These are phyloP conservation scores for Scytalopus superciliaris DNA, from an alignment of 2,113 vertebrate species.

Conservation along the genomic window DNA sequence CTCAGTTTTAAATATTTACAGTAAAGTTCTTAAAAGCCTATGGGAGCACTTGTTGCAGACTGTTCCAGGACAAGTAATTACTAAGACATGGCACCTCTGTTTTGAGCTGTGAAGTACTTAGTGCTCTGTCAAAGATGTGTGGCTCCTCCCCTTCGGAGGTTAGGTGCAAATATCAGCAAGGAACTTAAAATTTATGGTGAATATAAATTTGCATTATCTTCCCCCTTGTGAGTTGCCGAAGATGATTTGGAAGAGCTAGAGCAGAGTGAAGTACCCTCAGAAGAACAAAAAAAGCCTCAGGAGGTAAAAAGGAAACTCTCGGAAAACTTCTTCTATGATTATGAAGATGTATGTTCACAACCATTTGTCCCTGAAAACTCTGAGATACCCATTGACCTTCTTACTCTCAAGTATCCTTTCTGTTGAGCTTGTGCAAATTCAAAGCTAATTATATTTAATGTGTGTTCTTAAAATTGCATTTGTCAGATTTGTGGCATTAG, in stretches of 20 bases:
- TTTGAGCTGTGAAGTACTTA: not conserved
- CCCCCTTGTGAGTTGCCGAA: not conserved
- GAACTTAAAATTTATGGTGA: not conserved
- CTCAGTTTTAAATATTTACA: not conserved
- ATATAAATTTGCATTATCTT: not conserved
- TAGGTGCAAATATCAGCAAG: not conserved
- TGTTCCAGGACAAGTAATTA: not conserved
- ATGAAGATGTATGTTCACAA: slow-evolving; percentile 76
- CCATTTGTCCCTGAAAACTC: slow-evolving; percentile 77
- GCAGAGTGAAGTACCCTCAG: not conserved
- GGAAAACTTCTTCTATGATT: slow-evolving; percentile 77
- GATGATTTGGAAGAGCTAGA: not conserved
- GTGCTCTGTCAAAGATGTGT: not conserved
- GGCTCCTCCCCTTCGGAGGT: not conserved
- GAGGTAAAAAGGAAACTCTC: slow-evolving; percentile 63
- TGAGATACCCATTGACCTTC: slow-evolving; percentile 79
- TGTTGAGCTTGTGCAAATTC: not conserved
- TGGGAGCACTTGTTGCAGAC: not conserved
- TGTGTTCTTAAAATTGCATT: not conserved
- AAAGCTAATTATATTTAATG: not conserved
- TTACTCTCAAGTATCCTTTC: slow-evolving; percentile 87
- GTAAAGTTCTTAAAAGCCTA: not conserved
- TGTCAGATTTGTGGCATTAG: not conserved
- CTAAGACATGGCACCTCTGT: not conserved
- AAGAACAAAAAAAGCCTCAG: not conserved